phyloP scores from a whole-genome alignment of 1,140 invertebrate species.

The Drosophila sucinea region DNA sequence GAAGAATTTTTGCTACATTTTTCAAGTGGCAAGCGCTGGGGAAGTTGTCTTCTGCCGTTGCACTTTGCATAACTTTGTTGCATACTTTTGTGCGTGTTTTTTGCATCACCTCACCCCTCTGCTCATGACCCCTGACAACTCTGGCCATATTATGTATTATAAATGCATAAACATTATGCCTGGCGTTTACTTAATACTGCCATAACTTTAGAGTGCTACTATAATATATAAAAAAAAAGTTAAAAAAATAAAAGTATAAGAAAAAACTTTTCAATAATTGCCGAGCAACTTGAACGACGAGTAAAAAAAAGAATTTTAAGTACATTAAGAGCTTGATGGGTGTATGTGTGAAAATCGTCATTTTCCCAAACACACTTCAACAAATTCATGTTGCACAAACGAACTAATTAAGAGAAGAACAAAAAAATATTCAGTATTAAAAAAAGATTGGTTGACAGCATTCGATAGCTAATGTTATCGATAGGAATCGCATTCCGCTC shows the following conservation, averaged over 20 bases:
- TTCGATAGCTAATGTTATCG: no score
- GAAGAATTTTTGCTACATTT: constrained; percentile 56
- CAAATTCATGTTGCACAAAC: not conserved
- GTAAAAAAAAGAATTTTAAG: constrained; percentile 5
- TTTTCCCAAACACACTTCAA: not conserved
- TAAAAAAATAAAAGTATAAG: constrained; percentile 18
- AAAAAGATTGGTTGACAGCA: no score
- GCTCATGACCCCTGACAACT: not conserved
- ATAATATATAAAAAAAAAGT: constrained; percentile 1
- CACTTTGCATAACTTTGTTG: constrained; percentile 80
- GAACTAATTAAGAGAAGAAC: not conserved
- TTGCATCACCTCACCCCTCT: constrained; percentile 26
- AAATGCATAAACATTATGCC: constrained; percentile 75
- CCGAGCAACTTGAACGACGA: constrained; percentile 28
- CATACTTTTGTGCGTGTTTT: constrained; percentile 62
- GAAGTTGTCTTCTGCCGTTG: constrained; percentile 49
- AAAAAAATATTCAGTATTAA: no score
- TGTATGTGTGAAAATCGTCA: not conserved
- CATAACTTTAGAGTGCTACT: constrained; percentile 49
- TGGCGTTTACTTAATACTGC: constrained; percentile 74
- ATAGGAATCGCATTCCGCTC: no score
- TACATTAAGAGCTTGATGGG: not conserved
- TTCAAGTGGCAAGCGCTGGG: constrained; percentile 65
- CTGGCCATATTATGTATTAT: constrained; percentile 66
- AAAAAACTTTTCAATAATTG: constrained; percentile 64